A percentile compares a stretch with the other conserved stretches of the same genome.
Conservation (phyloP, 2,888 invertebrate genomes). For the Stenolophus ochropezus region DNA sequence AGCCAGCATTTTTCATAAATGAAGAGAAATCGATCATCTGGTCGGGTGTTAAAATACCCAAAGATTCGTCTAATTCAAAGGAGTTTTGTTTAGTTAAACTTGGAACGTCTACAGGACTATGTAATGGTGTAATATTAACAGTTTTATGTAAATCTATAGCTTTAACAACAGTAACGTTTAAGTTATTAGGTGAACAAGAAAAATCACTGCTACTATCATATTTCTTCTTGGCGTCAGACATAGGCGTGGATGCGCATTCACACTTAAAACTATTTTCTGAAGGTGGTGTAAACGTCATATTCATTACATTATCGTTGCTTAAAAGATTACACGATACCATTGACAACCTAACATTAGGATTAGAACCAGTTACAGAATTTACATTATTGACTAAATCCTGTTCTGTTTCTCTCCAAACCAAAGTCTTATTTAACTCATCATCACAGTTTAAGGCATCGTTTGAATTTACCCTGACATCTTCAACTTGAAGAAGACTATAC, state of each 20-base stretch:
- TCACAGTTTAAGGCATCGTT: slow-evolving; percentile 69
- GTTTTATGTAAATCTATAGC: slow-evolving; percentile 44
- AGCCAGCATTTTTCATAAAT: slow-evolving; percentile 71
- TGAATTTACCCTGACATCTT: slow-evolving; percentile 29
- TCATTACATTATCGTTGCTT: background rate
- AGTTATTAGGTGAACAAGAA: slow-evolving; percentile 20
- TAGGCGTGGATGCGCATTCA: slow-evolving; percentile 1
- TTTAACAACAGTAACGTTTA: slow-evolving; percentile 16
- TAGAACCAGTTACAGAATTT: slow-evolving; percentile 45
- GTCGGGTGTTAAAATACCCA: slow-evolving; percentile 91
- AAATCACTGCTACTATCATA: background rate
- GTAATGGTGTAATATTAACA: slow-evolving; percentile 9
- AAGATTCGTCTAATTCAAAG: slow-evolving; percentile 86
- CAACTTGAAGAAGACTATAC: slow-evolving; percentile 76
- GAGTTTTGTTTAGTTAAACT: slow-evolving; percentile 84
- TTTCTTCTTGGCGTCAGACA: too few species aligned
- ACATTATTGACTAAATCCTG: slow-evolving; percentile 40
- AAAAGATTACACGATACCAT: slow-evolving; percentile 22
- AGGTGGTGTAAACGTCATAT: slow-evolving; percentile 16
- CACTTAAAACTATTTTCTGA: slow-evolving; percentile 27
- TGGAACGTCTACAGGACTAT: slow-evolving; percentile 63
- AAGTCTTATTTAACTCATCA: slow-evolving; percentile 69
- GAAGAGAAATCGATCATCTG: slow-evolving; percentile 84
- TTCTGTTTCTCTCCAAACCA: slow-evolving; percentile 62
- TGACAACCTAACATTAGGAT: background rate